Evolutionary conservation across 2,888 invertebrate species (phyloP).

Genomic region (Callimorpha dominula): DNA sequence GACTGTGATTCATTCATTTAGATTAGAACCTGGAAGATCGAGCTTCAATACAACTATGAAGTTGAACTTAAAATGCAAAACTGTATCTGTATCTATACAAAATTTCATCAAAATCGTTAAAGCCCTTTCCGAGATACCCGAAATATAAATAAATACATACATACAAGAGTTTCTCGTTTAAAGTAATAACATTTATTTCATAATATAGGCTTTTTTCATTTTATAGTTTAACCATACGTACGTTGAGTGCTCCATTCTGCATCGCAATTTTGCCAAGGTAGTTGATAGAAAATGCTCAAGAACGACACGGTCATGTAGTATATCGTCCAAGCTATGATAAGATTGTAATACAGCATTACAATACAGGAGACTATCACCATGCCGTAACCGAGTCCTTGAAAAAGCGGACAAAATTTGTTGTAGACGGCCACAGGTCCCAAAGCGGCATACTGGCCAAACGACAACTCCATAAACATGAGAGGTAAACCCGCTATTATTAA

Average conservation of each 20-base stretch:
- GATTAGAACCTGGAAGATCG: too few relatives aligned
- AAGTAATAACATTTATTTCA: background rate
- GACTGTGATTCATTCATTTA: too few relatives aligned
- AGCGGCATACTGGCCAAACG: conserved; percentile 94
- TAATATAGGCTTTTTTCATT: conserved; percentile 4
- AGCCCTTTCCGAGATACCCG: too few relatives aligned
- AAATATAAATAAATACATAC: too few relatives aligned
- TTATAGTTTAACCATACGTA: conserved; percentile 66
- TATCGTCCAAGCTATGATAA: conserved; percentile 92
- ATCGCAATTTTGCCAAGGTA: conserved; percentile 92
- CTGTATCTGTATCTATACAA: too few relatives aligned
- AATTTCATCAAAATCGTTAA: too few relatives aligned
- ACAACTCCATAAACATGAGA: conserved; percentile 94
- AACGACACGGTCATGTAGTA: conserved; percentile 89
- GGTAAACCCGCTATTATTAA: conserved; percentile 93
- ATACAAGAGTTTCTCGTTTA: too few relatives aligned
- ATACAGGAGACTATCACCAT: conserved; percentile 92
- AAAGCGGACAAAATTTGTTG: conserved; percentile 92
- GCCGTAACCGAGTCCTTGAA: conserved; percentile 91
- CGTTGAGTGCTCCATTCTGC: conserved; percentile 90
- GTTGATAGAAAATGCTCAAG: conserved; percentile 88
- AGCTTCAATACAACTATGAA: too few relatives aligned
- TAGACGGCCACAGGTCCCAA: conserved; percentile 93
- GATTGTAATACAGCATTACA: conserved; percentile 92
- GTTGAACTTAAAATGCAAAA: too few relatives aligned